Conservation (phyloP, 2,113 vertebrate species). For the Ursus arctos region DNA sequence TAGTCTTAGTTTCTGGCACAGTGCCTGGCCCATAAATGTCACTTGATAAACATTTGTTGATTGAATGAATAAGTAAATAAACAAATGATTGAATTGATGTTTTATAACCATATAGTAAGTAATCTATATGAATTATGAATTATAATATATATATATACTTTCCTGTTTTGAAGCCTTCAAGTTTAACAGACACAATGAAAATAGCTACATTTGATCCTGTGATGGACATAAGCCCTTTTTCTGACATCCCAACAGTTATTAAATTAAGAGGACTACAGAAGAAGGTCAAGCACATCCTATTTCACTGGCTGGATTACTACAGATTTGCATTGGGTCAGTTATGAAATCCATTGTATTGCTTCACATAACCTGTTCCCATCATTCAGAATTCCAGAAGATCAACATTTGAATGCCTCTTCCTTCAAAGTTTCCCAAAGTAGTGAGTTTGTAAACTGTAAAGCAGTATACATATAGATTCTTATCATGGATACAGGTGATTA, state of each 20-base stretch:
- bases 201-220: conserved; percentile 72
- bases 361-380: background rate
- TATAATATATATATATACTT: background rate
- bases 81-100: background rate
- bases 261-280: conserved; percentile 85
- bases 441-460: background rate
- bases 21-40: background rate
- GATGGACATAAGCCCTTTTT: conserved; percentile 73
- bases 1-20: background rate
- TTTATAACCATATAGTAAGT: background rate
- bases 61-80: background rate
- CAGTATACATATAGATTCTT: background rate
- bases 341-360: background rate
- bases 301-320: conserved; percentile 88
- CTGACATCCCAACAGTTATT: conserved; percentile 66
- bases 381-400: background rate
- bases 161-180: conserved; percentile 67
- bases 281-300: conserved; percentile 83
- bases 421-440: background rate
- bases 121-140: background rate
- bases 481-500: background rate
- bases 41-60: conserved; percentile 16
- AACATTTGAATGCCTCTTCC: conserved; percentile 2
- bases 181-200: conserved; percentile 69
- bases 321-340: conserved; percentile 84